Base-by-base conservation (phyloP, 2,113 vertebrate species). In the Nibea albiflora region DNA sequence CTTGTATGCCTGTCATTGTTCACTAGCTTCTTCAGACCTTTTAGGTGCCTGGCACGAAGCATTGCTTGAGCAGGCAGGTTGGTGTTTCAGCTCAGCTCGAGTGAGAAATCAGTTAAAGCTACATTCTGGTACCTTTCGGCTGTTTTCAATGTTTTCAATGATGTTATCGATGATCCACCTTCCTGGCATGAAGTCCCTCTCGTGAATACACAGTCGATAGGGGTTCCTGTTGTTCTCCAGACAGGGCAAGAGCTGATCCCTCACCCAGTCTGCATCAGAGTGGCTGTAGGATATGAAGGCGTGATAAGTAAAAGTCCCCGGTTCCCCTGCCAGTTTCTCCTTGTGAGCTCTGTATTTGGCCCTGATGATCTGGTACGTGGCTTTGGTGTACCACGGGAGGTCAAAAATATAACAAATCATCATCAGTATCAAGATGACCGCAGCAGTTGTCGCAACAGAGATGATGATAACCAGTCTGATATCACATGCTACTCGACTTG, bases 111-210 rank as follows among this genome's bases (percentile, higher is more conserved):
- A 14, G 11, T 10, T 11, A 31, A 8, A 63, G 69, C 31, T 54
- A 5, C 3, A 31, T 50, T 50, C 19, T 52, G 1, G 5, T 87
- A 96, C 94, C 94, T 97, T 97, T 20, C 73, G 85, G 73, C 96
- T 97, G 84, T 50, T 93, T 90, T 97, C 96, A 0, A 97, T 97
- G 88, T 96, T 96, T 12, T 97, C 96, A 24, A 97, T 96, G 73
- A 97, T 97, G 92, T 97, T 97, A 63, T 97, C 96, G 2, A 97
- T 97, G 81, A 97, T 96, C 96, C 96, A 97, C 14, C 87, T 94
- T 28, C 96, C 96, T 4, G 96, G 96, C 39, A 90, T 94, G 84
- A 97, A 97, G 90, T 97, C 96, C 53, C 96, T 90, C 86, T 97
- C 96, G 8, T 97, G 96, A 60, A 97, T 95, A 69, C 96, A 97